A percentile compares a stretch with the other conserved stretches of the same genome.
Evolutionary conservation across 2,888 invertebrate species (phyloP).

Genomic region (Troides helena): DNA sequence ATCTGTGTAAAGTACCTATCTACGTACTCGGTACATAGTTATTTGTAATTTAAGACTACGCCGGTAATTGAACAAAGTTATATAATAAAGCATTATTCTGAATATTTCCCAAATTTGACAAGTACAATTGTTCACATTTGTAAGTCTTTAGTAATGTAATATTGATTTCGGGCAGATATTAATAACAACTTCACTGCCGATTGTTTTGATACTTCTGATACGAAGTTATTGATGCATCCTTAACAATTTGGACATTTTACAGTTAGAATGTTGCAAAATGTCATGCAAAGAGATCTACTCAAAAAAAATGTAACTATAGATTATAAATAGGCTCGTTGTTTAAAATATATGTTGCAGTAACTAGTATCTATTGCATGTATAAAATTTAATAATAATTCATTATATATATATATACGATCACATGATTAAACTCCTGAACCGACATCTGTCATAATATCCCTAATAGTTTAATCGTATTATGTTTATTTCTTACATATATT

Average conservation of each 20-base stretch:
- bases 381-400: conserved; percentile 16
- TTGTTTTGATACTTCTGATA: conserved; percentile 18
- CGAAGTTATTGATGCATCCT: conserved; percentile 10
- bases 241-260: conserved; percentile 19
- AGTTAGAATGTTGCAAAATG: conserved; percentile 37
- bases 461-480: conserved; percentile 9
- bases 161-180: conserved; percentile 17
- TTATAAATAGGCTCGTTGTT: conserved; percentile 52
- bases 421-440: conserved; percentile 9
- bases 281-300: conserved; percentile 32
- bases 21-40: conserved; percentile 34
- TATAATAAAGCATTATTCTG: conserved; percentile 39
- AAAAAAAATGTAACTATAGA: conserved; percentile 54
- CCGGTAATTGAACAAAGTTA: conserved; percentile 45
- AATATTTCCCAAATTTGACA: conserved; percentile 19
- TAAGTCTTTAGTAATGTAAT: conserved; percentile 3
- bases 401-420: conserved; percentile 7
- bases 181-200: conserved; percentile 18
- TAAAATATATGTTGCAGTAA: conserved; percentile 34
- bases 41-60: conserved; percentile 30
- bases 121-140: conserved; percentile 16
- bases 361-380: conserved; percentile 10
- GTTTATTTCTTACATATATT: conserved; percentile 25
- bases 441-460: conserved; percentile 7
- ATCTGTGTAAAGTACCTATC: conserved; percentile 62